Conservation (phyloP, 2,888 invertebrate genomes). For the Synanthedon myopaeformis region DNA sequence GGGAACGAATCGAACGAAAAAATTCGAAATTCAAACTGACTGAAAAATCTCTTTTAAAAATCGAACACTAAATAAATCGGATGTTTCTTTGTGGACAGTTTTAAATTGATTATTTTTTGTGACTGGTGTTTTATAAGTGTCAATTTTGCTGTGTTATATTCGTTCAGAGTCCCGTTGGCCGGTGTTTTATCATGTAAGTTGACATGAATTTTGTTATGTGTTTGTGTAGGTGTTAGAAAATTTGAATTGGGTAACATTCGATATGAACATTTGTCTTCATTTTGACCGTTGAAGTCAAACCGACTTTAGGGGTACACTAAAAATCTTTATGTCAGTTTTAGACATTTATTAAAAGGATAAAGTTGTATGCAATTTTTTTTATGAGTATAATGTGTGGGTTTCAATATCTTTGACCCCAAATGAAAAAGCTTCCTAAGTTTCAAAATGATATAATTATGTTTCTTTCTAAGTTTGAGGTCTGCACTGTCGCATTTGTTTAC, state of each 20-base stretch:
- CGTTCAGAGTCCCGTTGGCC: slow-evolving; percentile 49
- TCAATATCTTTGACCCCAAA: too few relatives aligned
- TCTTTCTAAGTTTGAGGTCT: too few relatives aligned
- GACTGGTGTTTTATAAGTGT: slow-evolving; percentile 14
- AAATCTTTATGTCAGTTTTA: too few relatives aligned
- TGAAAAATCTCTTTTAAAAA: slow-evolving; percentile 1
- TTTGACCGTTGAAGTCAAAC: too few relatives aligned
- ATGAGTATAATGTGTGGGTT: too few relatives aligned
- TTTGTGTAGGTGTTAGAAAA: slow-evolving; percentile 2
- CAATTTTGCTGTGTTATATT: slow-evolving; percentile 17
- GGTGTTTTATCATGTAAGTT: slow-evolving; percentile 49
- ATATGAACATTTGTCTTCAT: too few relatives aligned
- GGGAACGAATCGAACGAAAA: slow-evolving; percentile 40
- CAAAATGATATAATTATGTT: too few relatives aligned
- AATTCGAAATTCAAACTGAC: slow-evolving; percentile 35
- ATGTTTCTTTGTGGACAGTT: slow-evolving; percentile 20
- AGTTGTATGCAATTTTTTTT: too few relatives aligned
- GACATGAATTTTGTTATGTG: slow-evolving; percentile 11
- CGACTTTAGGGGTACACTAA: too few relatives aligned
- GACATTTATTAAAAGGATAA: too few relatives aligned
- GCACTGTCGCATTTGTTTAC: too few relatives aligned
- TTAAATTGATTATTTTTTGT: slow-evolving; percentile 14
- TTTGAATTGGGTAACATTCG: background rate
- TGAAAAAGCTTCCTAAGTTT: too few relatives aligned
- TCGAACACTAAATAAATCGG: slow-evolving; percentile 12